A percentile compares a stretch with the other conserved stretches of the same genome.
These are phyloP conservation scores for Drosophila neotestacea DNA, from an alignment of 2,888 invertebrate species.

Conservation along the genomic window DNA sequence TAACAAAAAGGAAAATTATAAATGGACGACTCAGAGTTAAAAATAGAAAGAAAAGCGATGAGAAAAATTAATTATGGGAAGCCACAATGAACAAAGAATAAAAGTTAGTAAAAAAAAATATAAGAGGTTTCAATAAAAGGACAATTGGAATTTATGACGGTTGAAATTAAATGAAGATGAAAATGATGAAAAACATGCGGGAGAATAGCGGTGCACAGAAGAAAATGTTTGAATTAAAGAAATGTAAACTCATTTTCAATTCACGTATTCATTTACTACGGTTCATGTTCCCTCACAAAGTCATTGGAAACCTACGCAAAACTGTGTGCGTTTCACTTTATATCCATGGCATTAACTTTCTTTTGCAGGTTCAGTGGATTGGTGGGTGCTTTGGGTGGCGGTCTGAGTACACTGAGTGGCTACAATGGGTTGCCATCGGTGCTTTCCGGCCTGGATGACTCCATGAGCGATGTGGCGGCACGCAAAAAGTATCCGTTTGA, in stretches of 20 bases:
- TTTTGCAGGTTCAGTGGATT: slow-evolving; percentile 90
- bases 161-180: slow-evolving; percentile 7
- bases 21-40: not conserved
- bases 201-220: not conserved
- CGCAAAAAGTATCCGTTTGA: slow-evolving; percentile 96
- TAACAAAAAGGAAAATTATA: not conserved
- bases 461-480: slow-evolving; percentile 91
- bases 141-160: not conserved
- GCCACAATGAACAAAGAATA: not conserved
- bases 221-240: slow-evolving; percentile 8
- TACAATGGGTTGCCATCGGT: slow-evolving; percentile 94
- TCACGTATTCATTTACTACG: not conserved
- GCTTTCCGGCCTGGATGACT: slow-evolving; percentile 93
- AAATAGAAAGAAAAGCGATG: not conserved
- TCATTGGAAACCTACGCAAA: slow-evolving; percentile 6
- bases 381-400: slow-evolving; percentile 90
- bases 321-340: slow-evolving; percentile 2
- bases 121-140: not conserved
- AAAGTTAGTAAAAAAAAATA: not conserved
- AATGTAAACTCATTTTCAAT: not conserved
- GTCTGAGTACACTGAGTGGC: slow-evolving; percentile 87
- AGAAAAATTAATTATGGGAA: slow-evolving; percentile 23
- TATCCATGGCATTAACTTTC: slow-evolving; percentile 47
- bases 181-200: slow-evolving; percentile 3
- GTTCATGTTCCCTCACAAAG: not conserved